A percentile compares a stretch with the other conserved stretches of the same genome.
phyloP scores from a whole-genome alignment of 1,140 invertebrate species.

The Mactra quadrangularis region DNA sequence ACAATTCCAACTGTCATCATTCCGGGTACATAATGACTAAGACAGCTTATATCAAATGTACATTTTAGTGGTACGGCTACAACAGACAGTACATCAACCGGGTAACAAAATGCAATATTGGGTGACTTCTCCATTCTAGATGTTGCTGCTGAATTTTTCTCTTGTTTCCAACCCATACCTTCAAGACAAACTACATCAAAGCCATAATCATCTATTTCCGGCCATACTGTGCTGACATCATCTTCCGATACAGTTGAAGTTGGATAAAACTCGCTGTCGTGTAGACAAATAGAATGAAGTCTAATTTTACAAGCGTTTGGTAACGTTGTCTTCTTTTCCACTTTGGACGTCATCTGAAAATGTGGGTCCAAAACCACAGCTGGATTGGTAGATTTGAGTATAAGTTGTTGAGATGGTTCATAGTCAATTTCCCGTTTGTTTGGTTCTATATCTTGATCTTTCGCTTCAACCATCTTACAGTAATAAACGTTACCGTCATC shows the following conservation, averaged over 20 bases:
- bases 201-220: neutral
- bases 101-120: neutral
- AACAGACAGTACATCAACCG: neutral
- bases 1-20: slow-evolving; percentile 24
- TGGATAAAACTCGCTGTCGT: neutral
- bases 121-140: neutral
- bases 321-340: neutral
- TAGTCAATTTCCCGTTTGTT: slow-evolving; percentile 16
- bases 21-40: neutral
- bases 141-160: neutral
- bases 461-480: slow-evolving; percentile 15
- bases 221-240: neutral
- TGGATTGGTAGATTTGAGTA: slow-evolving; percentile 15
- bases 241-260: neutral
- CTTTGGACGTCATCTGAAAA: neutral
- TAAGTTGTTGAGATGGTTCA: neutral
- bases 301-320: neutral
- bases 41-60: neutral
- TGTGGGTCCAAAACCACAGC: slow-evolving; percentile 7
- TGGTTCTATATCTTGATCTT: slow-evolving; percentile 20
- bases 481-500: slow-evolving; percentile 5
- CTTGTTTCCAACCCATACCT: neutral
- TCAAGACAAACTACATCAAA: neutral
- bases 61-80: neutral
- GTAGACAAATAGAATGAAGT: neutral